Evolutionary conservation across 2,888 invertebrate species (phyloP).

Genomic region (Heliconius sara): DNA sequence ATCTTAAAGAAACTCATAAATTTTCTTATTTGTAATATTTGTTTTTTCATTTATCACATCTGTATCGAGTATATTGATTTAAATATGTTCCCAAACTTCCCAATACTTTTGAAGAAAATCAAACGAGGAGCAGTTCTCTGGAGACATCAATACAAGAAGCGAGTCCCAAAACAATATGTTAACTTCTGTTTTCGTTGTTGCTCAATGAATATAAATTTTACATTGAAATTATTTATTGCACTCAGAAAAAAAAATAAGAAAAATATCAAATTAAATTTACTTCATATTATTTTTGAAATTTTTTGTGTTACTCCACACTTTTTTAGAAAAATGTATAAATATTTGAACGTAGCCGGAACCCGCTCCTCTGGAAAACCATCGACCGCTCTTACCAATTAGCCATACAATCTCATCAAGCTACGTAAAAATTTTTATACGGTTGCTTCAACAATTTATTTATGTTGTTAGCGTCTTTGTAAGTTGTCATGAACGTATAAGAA

Average conservation of each 20-base stretch:
- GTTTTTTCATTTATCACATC: background rate
- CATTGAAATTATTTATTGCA: background rate
- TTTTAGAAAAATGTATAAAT: too few relatives aligned
- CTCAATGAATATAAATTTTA: constrained; percentile 11
- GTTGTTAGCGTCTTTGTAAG: background rate
- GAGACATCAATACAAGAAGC: constrained; percentile 15
- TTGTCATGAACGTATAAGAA: background rate
- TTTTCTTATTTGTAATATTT: background rate
- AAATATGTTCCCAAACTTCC: constrained; percentile 5
- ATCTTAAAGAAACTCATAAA: too few relatives aligned
- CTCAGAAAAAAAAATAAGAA: too few relatives aligned
- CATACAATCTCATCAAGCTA: too few relatives aligned
- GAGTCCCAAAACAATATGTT: constrained; percentile 27
- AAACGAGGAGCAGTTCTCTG: constrained; percentile 7
- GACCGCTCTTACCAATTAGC: too few relatives aligned
- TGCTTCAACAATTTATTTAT: too few relatives aligned
- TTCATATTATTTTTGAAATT: too few relatives aligned
- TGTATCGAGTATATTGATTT: constrained; percentile 4
- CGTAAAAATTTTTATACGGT: too few relatives aligned
- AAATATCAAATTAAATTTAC: too few relatives aligned
- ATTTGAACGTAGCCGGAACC: too few relatives aligned
- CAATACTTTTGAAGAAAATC: constrained; percentile 21
- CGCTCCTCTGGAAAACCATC: too few relatives aligned
- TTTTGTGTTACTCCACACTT: too few relatives aligned
- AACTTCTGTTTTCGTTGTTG: constrained; percentile 13